A percentile compares a stretch with the other conserved stretches of the same genome.
phyloP scores from a whole-genome alignment of 2,888 invertebrate genomes.

The Drosophila nr. medialis region DNA sequence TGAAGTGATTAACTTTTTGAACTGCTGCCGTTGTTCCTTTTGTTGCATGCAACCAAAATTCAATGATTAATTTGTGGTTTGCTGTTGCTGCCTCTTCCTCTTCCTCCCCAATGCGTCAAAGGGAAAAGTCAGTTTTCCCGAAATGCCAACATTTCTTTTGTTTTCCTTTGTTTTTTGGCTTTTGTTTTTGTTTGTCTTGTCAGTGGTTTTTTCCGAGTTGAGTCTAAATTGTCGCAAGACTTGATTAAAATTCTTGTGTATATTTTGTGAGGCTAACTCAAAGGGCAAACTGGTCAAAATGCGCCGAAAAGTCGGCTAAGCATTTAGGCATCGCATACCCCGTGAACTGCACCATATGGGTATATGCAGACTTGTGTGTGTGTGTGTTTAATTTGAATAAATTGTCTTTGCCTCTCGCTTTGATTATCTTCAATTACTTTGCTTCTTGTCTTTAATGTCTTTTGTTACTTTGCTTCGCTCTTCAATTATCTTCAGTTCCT shows the following conservation, averaged over 20 bases:
- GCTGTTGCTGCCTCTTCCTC: conserved; percentile 4
- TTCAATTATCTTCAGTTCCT: background rate
- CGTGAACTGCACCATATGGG: background rate
- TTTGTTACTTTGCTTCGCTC: background rate
- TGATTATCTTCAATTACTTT: background rate
- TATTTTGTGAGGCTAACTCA: conserved; percentile 22
- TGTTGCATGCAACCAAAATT: conserved; percentile 34
- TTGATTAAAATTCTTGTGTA: conserved; percentile 55
- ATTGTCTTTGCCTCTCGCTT: background rate
- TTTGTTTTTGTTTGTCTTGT: conserved; percentile 20
- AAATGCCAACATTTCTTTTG: conserved; percentile 6
- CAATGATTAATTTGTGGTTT: conserved; percentile 57
- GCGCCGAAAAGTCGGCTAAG: conserved; percentile 37
- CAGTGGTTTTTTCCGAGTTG: conserved; percentile 7
- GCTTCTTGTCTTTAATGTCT: background rate
- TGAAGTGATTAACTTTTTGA: conserved; percentile 68
- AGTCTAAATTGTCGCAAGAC: conserved; percentile 53
- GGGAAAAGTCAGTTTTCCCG: conserved; percentile 31
- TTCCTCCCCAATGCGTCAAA: conserved; percentile 45
- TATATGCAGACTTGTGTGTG: background rate
- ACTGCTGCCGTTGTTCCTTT: conserved; percentile 18
- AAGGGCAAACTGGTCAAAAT: conserved; percentile 15
- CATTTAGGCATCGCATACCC: conserved; percentile 34
- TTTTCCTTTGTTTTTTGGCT: conserved; percentile 20
- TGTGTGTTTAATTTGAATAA: background rate